Evolutionary conservation across 1,140 invertebrate species (phyloP).

Genomic region (Dendrolimus kikuchii): DNA sequence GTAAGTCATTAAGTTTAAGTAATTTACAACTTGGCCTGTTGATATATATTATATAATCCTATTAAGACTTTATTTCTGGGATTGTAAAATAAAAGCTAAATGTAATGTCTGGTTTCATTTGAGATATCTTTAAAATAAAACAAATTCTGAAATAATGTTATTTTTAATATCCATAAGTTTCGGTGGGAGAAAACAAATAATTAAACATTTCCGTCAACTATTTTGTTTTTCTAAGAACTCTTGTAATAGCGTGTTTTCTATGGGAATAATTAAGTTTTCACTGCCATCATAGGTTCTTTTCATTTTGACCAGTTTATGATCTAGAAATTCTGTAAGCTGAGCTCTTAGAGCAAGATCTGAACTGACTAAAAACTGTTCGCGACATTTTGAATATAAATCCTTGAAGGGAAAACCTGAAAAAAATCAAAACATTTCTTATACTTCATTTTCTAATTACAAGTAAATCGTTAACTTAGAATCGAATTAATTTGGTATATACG

Average conservation of each 20-base stretch:
- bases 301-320: conserved; percentile 91
- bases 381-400: conserved; percentile 86
- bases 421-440: background rate
- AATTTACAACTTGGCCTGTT: conserved; percentile 72
- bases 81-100: conserved; percentile 71
- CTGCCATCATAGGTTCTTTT: conserved; percentile 85
- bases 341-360: conserved; percentile 90
- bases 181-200: too few species aligned
- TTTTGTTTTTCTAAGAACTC: conserved; percentile 81
- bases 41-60: conserved; percentile 71
- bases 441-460: background rate
- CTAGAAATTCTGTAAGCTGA: conserved; percentile 93
- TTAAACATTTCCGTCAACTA: conserved; percentile 10
- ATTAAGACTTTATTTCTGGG: conserved; percentile 71
- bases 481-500: too few species aligned
- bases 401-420: conserved; percentile 87
- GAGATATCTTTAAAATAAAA: background rate
- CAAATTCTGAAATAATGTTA: too few species aligned
- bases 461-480: too few species aligned
- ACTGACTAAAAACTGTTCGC: conserved; percentile 91
- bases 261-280: conserved; percentile 87
- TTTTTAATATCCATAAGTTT: too few species aligned
- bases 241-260: conserved; percentile 81
- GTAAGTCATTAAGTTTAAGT: conserved; percentile 72
- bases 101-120: conserved; percentile 44